Conservation (phyloP, 2,888 invertebrate species). For the Galeruca laticollis region DNA sequence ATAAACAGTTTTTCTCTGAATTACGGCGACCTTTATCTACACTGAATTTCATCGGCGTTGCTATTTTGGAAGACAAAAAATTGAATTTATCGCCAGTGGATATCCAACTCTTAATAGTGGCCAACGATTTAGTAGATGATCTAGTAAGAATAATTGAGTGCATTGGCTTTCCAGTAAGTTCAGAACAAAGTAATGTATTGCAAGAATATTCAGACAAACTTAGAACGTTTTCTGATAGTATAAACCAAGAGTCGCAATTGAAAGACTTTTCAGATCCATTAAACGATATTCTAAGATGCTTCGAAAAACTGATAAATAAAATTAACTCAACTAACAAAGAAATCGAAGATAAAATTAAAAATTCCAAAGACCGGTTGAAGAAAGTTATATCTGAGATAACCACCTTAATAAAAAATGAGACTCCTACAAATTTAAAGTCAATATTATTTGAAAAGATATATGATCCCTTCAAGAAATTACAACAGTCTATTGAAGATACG, state of each 20-base stretch:
- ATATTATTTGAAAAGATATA: constrained; percentile 56
- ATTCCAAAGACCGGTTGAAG: constrained; percentile 14
- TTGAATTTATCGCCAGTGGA: constrained; percentile 59
- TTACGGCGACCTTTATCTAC: constrained; percentile 62
- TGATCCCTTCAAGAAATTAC: constrained; percentile 57
- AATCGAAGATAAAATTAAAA: constrained; percentile 43
- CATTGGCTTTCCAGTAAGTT: constrained; percentile 40
- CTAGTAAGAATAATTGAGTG: constrained; percentile 55
- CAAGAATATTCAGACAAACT: constrained; percentile 49
- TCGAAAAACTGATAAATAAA: constrained; percentile 57
- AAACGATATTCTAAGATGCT: constrained; percentile 60
- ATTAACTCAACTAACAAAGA: constrained; percentile 45
- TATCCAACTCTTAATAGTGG: constrained; percentile 57
- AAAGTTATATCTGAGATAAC: constrained; percentile 49
- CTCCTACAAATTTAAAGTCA: constrained; percentile 42
- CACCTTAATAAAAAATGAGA: constrained; percentile 46
- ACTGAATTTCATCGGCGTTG: constrained; percentile 61
- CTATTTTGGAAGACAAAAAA: constrained; percentile 59
- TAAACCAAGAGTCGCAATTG: constrained; percentile 64
- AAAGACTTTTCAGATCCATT: constrained; percentile 64
- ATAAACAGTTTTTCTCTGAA: constrained; percentile 54
- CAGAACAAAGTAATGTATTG: constrained; percentile 43
- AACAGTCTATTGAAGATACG: constrained; percentile 45
- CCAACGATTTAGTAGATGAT: constrained; percentile 57
- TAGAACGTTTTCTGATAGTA: constrained; percentile 57